Evolutionary conservation across 2,888 invertebrate species (phyloP).

Genomic region (Neoaliturus tenellus): DNA sequence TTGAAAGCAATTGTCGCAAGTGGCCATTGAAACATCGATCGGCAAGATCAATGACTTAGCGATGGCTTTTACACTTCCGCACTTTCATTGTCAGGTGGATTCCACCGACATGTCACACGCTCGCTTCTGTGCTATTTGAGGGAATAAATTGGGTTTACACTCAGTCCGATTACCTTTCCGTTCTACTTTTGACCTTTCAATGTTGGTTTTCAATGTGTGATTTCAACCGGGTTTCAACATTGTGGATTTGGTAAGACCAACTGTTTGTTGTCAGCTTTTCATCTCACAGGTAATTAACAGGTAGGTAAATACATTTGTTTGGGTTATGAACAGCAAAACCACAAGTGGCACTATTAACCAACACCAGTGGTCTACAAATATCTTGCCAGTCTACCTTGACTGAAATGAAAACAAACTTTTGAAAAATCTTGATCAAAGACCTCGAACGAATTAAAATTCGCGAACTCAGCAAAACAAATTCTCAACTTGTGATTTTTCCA

Average conservation of each 20-base stretch:
- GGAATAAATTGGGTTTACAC: neutral
- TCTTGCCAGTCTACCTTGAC: too few relatives aligned
- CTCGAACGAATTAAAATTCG: too few relatives aligned
- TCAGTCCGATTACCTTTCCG: neutral
- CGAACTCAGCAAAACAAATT: too few relatives aligned
- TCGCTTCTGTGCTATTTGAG: neutral
- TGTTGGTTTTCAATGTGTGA: neutral
- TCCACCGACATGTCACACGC: neutral
- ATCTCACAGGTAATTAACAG: neutral
- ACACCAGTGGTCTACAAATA: too few relatives aligned
- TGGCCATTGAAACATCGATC: conserved; percentile 7
- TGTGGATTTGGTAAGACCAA: neutral
- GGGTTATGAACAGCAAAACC: neutral
- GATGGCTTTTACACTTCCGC: neutral
- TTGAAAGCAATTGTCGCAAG: conserved; percentile 26
- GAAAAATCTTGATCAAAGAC: too few relatives aligned
- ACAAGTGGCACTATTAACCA: too few relatives aligned
- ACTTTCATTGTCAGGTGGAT: neutral
- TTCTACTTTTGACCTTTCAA: neutral
- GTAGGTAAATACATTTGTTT: neutral
- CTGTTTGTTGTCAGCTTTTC: neutral
- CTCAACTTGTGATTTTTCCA: too few relatives aligned
- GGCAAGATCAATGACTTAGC: neutral
- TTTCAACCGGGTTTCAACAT: neutral
- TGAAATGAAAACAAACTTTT: too few relatives aligned